Conservation (phyloP, 2,888 invertebrate genomes). For the Nematopogon swammerdamellus region DNA sequence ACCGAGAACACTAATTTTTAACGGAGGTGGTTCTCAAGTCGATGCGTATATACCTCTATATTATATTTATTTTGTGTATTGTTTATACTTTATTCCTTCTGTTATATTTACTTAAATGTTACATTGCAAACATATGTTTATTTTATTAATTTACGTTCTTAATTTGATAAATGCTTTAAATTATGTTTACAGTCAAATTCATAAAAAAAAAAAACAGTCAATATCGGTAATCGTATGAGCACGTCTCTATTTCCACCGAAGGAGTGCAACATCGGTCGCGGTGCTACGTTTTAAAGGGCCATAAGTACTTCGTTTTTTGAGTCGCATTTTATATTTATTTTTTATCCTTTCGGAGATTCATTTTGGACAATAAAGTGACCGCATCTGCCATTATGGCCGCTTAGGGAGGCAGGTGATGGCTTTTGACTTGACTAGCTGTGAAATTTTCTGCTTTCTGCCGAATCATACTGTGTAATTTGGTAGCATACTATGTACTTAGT, state of each 20-base stretch:
- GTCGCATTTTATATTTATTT: slow-evolving; percentile 6
- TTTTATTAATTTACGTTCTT: no score
- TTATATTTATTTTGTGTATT: no score
- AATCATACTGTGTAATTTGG: slow-evolving; percentile 12
- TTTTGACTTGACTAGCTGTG: slow-evolving; percentile 8
- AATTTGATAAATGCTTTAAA: no score
- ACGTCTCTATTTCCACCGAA: not conserved
- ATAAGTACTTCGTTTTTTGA: not conserved
- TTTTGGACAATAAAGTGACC: slow-evolving; percentile 35
- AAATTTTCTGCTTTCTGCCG: slow-evolving; percentile 17
- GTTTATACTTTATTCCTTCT: no score
- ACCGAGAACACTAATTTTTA: no score
- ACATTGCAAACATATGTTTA: no score
- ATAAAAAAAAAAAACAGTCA: no score
- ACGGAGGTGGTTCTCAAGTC: no score
- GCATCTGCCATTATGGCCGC: slow-evolving; percentile 27
- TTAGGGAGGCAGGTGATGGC: slow-evolving; percentile 32
- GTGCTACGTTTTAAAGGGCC: slow-evolving; percentile 3
- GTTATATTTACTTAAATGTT: no score
- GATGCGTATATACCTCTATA: no score
- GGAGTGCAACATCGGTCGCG: slow-evolving; percentile 1
- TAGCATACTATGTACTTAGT: no score
- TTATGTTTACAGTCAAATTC: no score
- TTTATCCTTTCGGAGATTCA: slow-evolving; percentile 19
- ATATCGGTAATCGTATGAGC: not conserved